Percentiles rank a stretch among this genome's conserved stretches.
These are phyloP conservation scores for Belgica antarctica DNA, from an alignment of 2,888 invertebrate genomes.

Conservation along the genomic window DNA sequence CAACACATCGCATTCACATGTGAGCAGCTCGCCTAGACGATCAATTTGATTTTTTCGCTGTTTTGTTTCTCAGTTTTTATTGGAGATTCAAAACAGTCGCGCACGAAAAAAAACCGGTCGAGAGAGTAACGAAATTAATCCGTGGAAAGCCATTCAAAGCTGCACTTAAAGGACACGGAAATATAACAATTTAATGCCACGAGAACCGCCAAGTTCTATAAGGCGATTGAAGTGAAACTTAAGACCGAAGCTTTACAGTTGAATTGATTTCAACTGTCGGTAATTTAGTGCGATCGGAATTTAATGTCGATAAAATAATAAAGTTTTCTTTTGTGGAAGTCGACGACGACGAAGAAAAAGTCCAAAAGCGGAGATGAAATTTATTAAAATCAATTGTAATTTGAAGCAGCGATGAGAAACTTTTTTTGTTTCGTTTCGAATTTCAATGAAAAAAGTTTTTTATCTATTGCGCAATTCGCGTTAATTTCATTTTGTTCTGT, in stretches of 20 bases:
- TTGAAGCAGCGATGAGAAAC: neutral
- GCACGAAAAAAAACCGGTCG: neutral
- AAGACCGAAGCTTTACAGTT: neutral
- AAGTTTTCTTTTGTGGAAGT: neutral
- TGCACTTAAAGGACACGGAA: neutral
- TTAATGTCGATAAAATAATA: neutral
- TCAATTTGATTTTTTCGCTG: slow-evolving; percentile 8
- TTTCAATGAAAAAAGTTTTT: neutral
- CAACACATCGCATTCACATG: neutral
- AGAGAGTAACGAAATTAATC: slow-evolving; percentile 10
- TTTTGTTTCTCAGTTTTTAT: slow-evolving; percentile 31
- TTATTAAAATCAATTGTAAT: slow-evolving; percentile 43
- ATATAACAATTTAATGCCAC: neutral
- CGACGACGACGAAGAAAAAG: slow-evolving; percentile 11
- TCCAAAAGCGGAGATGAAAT: slow-evolving; percentile 21
- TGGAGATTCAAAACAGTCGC: slow-evolving; percentile 35
- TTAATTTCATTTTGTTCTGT: slow-evolving; percentile 19
- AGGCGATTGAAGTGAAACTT: neutral
- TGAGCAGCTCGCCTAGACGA: slow-evolving; percentile 12
- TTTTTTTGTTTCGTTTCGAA: neutral
- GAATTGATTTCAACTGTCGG: neutral
- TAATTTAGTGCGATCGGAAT: slow-evolving; percentile 14
- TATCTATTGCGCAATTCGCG: slow-evolving; percentile 19
- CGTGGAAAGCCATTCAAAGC: neutral
- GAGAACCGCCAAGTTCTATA: neutral